phyloP scores from a whole-genome alignment of 1,140 invertebrate genomes.

The Monomorium pharaonis region DNA sequence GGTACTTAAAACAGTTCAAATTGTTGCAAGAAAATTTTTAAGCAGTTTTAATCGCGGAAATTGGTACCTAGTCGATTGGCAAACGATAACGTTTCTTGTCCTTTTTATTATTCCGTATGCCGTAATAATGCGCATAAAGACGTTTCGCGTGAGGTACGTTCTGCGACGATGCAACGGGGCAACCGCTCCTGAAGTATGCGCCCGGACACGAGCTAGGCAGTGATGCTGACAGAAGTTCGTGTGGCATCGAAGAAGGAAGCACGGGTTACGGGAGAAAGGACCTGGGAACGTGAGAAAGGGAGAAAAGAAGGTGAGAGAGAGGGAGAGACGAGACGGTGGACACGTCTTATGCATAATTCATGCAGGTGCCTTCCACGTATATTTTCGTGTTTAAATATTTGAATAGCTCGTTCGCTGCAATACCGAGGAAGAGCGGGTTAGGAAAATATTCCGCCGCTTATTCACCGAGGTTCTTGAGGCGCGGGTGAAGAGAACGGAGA shows the following conservation, averaged over 20 bases:
- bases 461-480: constrained; percentile 65
- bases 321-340: constrained; percentile 64
- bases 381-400: constrained; percentile 85
- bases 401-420: constrained; percentile 81
- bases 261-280: constrained; percentile 53
- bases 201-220: neutral
- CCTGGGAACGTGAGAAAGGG: constrained; percentile 52
- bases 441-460: constrained; percentile 79
- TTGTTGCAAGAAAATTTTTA: neutral
- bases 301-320: constrained; percentile 61
- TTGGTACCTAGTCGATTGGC: neutral
- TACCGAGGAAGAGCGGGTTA: constrained; percentile 70
- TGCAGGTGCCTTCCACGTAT: constrained; percentile 79
- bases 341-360: constrained; percentile 83
- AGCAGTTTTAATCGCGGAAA: neutral
- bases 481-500: constrained; percentile 15
- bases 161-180: neutral
- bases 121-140: neutral
- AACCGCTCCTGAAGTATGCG: constrained; percentile 19
- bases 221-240: constrained; percentile 60
- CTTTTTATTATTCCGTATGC: neutral
- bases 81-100: neutral
- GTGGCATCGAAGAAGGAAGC: constrained; percentile 51
- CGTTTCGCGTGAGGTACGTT: neutral
- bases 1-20: neutral